Evolutionary conservation across 2,113 vertebrate species (phyloP).

Genomic region (Archilochus colubris): DNA sequence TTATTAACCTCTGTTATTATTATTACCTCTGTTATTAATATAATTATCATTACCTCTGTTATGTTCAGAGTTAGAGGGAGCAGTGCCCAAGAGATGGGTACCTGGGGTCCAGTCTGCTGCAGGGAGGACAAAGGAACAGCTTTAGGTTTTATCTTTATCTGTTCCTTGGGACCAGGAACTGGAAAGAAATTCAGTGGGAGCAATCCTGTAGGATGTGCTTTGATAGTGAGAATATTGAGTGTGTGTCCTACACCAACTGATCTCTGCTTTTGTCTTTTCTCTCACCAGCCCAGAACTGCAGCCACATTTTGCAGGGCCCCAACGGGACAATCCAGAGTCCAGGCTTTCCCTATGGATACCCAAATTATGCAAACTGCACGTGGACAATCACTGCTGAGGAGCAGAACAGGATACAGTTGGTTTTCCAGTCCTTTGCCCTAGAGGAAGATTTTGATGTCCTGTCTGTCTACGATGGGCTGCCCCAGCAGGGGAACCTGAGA

Average conservation of each 20-base stretch:
- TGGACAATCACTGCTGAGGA: conserved; percentile 94
- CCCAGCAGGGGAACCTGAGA: conserved; percentile 89
- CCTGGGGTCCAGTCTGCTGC: background rate
- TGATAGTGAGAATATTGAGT: accelerated
- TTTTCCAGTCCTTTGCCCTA: conserved; percentile 96
- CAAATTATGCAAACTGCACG: conserved; percentile 99
- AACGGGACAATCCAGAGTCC: conserved; percentile 98
- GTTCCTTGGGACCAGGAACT: background rate
- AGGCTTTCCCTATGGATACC: conserved; percentile 96
- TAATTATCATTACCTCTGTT: no score
- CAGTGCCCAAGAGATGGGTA: background rate
- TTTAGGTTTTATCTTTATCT: background rate
- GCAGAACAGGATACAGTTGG: conserved; percentile 96
- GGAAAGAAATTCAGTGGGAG: background rate
- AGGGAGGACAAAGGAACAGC: background rate
- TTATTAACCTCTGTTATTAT: background rate
- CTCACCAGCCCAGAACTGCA: conserved; percentile 94
- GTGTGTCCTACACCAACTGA: background rate
- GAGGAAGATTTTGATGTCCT: conserved; percentile 98
- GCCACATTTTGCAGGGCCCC: conserved; percentile 87
- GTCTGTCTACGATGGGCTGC: conserved; percentile 93
- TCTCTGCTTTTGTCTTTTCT: conserved; percentile 42
- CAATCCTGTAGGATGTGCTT: background rate
- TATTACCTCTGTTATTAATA: no score
- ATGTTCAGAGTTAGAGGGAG: background rate